Base-by-base conservation (phyloP, 2,113 vertebrate genomes). In the Mirza zaza region DNA sequence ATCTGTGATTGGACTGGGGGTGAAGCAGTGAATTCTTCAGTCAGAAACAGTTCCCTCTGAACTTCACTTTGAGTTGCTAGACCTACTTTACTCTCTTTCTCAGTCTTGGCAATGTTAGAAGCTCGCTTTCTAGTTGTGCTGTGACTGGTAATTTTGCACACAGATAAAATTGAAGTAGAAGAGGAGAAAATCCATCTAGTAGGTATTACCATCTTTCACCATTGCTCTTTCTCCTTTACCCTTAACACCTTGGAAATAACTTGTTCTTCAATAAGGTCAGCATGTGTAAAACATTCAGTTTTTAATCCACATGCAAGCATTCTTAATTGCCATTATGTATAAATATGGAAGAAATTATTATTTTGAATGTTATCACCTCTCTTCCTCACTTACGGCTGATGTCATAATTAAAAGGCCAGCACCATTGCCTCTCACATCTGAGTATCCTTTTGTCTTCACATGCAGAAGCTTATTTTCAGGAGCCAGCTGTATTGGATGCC, bases 1-100 rank as follows among this genome's bases (percentile, higher is more conserved):
- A 4, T 96, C 94, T 97, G n/a, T 96, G 88, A 94, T 95, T 92
- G 18, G 70, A 88, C 27, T 94, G 76, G 79, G 87, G 21, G 89
- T 87, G 55, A 95, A 96, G 59, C 34, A 73, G 73, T n/a, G 85
- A 94, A 75, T 73, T 95, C 50, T 96, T 92, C 42, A 85, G 5
- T 96, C 68, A 97, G 52, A 87, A 87, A 34, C 91, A 73, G 34
- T 94, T 97, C 57, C 93, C 68, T 76, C 59, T 87, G 34, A 94
- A 91, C 39, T 92, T 61, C 77, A 57, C 81, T 96, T 45, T 90
- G 55, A 94, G 67, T 94, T n/a, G 48, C 52, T 7, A 67, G 92
- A 32, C 48, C 29, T 6, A 3, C 65, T 89, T 71, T 77, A 77
- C 29, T 87, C 63, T 94, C 59, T 13, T 45, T 63, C 20, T 91